Evolutionary conservation across 2,113 vertebrate species (phyloP).

Genomic region (Gadus macrocephalus): DNA sequence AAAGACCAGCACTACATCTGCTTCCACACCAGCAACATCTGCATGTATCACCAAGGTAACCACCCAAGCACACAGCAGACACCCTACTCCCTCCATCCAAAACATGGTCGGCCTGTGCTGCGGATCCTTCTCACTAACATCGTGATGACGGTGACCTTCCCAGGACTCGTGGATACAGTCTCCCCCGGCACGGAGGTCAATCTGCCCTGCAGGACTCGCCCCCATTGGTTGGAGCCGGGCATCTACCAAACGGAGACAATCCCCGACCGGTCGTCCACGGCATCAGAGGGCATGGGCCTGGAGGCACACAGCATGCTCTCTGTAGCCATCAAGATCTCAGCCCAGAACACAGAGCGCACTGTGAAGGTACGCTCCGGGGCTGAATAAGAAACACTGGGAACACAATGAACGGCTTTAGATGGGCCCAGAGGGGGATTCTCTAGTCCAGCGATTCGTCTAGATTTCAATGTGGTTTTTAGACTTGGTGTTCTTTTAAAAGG

Average conservation of each 20-base stretch:
- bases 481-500: too few species aligned
- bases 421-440: too few species aligned
- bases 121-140: background rate
- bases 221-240: constrained; percentile 92
- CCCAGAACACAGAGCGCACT: constrained; percentile 86
- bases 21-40: constrained; percentile 84
- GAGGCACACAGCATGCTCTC: constrained; percentile 90
- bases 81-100: background rate
- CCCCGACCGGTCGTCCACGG: constrained; percentile 65
- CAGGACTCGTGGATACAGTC: constrained; percentile 81
- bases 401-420: background rate
- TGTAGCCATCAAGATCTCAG: constrained; percentile 87
- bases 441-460: too few species aligned
- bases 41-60: constrained; percentile 93
- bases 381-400: background rate
- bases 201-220: constrained; percentile 81
- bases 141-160: background rate
- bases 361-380: constrained; percentile 76
- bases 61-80: background rate
- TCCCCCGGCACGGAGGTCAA: constrained; percentile 74
- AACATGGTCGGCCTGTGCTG: background rate
- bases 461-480: too few species aligned
- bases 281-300: constrained; percentile 80
- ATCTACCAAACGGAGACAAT: constrained; percentile 85
- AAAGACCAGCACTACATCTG: constrained; percentile 95